These are phyloP conservation scores for Argyra leucocephala DNA, from an alignment of 2,888 invertebrate genomes.

Conservation along the genomic window DNA sequence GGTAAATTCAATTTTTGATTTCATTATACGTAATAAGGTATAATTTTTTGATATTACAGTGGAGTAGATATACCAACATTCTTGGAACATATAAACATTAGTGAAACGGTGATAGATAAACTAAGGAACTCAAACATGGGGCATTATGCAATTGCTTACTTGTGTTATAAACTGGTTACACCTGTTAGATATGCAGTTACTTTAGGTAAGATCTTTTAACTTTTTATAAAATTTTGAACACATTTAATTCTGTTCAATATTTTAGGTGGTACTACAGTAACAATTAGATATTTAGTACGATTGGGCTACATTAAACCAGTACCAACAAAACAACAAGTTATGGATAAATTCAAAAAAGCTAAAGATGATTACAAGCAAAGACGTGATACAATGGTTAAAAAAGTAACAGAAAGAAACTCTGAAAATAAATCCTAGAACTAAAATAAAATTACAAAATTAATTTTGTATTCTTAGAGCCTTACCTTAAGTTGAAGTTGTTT, in stretches of 20 bases:
- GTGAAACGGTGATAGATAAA: conserved; percentile 67
- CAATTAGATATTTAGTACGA: conserved; percentile 69
- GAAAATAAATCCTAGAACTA: not conserved
- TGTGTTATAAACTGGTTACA: conserved; percentile 86
- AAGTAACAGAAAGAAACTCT: not conserved
- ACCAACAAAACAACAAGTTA: conserved; percentile 56
- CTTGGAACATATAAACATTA: conserved; percentile 66
- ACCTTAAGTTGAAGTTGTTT: not conserved
- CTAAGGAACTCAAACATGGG: conserved; percentile 74
- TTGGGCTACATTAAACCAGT: conserved; percentile 78
- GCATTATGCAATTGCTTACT: conserved; percentile 79
- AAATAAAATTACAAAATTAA: not conserved
- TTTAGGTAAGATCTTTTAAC: conserved; percentile 71
- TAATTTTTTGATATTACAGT: conserved; percentile 47
- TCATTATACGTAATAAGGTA: not conserved
- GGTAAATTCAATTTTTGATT: conserved; percentile 47
- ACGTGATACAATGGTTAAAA: not conserved
- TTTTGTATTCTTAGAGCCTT: not conserved
- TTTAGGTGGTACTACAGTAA: conserved; percentile 73
- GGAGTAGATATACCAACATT: conserved; percentile 80
- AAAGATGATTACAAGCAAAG: conserved; percentile 28
- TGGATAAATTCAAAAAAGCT: conserved; percentile 51
- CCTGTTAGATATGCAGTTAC: conserved; percentile 89
- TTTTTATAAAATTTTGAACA: conserved; percentile 53
- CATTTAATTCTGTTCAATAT: not conserved